phyloP scores from a whole-genome alignment of 2,888 invertebrate genomes.

The Aphelenchoides bicaudatus region DNA sequence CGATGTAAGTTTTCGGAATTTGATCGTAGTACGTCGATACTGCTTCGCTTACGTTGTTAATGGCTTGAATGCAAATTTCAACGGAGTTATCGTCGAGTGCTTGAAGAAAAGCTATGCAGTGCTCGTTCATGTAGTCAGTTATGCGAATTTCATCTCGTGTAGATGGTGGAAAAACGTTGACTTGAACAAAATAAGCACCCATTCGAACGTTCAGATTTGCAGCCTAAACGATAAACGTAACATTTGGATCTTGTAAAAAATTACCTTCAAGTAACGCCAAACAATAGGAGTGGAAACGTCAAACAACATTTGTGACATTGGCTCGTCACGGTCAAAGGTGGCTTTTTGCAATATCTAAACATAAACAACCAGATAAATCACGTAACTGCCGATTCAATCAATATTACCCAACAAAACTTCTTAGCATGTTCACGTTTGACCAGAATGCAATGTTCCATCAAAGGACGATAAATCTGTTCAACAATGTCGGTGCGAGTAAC shows the following conservation, averaged over 20 bases:
- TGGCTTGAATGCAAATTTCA: constrained; percentile 4
- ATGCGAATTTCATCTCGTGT: background rate
- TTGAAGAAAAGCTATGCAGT: background rate
- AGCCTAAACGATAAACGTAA: constrained; percentile 2
- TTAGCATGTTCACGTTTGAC: background rate
- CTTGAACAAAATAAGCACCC: constrained; percentile 3
- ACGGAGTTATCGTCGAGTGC: background rate
- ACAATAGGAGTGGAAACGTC: background rate
- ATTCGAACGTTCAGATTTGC: constrained; percentile 11
- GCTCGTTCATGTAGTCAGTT: constrained; percentile 1
- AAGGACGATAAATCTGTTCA: background rate
- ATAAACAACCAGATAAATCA: no score
- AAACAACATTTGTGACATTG: constrained; percentile 6
- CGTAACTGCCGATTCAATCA: no score
- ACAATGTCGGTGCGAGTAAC: background rate
- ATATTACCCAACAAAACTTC: background rate
- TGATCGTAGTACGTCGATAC: constrained; percentile 9
- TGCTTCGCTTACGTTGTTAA: background rate
- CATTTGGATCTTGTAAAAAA: background rate
- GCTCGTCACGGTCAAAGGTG: background rate
- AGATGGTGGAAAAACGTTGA: constrained; percentile 10
- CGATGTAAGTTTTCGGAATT: background rate
- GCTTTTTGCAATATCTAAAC: background rate
- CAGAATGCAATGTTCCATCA: background rate
- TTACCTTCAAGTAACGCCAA: constrained; percentile 6